Evolutionary conservation across 1,140 invertebrate species (phyloP).

Genomic region (Drosophila nigromelanica): DNA sequence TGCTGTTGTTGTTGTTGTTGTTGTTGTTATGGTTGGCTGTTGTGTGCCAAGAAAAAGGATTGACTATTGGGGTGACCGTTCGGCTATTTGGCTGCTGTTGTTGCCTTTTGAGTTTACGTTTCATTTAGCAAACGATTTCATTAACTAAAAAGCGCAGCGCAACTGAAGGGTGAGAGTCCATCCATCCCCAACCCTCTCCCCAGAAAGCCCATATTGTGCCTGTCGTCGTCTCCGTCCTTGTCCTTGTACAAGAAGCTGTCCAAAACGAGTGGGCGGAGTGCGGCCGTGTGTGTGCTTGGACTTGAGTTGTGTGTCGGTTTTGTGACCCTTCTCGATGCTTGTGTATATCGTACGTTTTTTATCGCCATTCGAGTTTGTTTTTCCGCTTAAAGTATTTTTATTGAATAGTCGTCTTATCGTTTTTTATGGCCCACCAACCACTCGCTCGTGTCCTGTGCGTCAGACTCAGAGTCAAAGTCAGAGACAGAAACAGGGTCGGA

Average conservation of each 20-base stretch:
- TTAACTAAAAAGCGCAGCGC: slow-evolving; percentile 74
- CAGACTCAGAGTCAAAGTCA: slow-evolving; percentile 1
- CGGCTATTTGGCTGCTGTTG: slow-evolving; percentile 30
- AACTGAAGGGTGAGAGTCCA: slow-evolving; percentile 22
- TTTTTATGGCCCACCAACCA: slow-evolving; percentile 74
- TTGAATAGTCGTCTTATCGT: slow-evolving; percentile 76
- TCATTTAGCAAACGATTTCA: slow-evolving; percentile 84
- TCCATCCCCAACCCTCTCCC: not conserved
- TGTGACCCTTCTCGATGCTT: slow-evolving; percentile 44
- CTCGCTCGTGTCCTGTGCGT: slow-evolving; percentile 45
- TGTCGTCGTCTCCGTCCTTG: slow-evolving; percentile 29
- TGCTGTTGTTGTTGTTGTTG: not conserved
- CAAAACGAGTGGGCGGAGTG: slow-evolving; percentile 56
- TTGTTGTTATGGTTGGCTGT: not conserved
- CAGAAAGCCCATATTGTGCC: slow-evolving; percentile 48
- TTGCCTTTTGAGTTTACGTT: slow-evolving; percentile 75
- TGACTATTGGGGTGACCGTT: slow-evolving; percentile 13
- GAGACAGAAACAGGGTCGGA: slow-evolving; percentile 1
- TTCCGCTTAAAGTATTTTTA: slow-evolving; percentile 84
- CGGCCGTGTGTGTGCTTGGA: slow-evolving; percentile 6
- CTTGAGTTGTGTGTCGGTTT: slow-evolving; percentile 28
- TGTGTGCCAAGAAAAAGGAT: slow-evolving; percentile 25
- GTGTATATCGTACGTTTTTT: slow-evolving; percentile 45
- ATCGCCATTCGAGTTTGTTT: slow-evolving; percentile 81
- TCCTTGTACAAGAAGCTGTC: slow-evolving; percentile 26